These are phyloP conservation scores for Sebastes melanostomus DNA, from an alignment of 2,797 vertebrate species.

Conservation along the genomic window DNA sequence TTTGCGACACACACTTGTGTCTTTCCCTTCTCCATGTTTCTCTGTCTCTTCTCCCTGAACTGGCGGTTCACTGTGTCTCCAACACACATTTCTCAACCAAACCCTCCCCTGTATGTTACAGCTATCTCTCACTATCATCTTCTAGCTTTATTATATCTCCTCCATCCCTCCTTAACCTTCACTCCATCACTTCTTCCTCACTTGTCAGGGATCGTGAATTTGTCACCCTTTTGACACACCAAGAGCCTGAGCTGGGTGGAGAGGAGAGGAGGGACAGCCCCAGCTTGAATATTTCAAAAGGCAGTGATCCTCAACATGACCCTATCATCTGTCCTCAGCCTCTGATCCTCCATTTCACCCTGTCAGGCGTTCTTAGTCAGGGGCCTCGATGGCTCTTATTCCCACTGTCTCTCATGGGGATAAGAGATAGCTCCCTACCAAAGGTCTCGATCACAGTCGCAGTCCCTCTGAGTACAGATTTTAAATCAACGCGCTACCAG, in stretches of 20 bases:
- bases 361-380: constrained; percentile 53
- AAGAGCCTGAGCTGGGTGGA: constrained; percentile 19
- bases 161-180: constrained; percentile 31
- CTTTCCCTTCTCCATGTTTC: background rate
- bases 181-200: constrained; percentile 39
- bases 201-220: constrained; percentile 47
- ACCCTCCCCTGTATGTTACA: constrained; percentile 4
- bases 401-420: constrained; percentile 40
- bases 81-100: background rate
- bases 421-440: constrained; percentile 30
- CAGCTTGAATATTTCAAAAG: constrained; percentile 72
- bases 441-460: constrained; percentile 38
- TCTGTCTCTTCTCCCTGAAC: background rate
- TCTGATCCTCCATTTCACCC: constrained; percentile 55
- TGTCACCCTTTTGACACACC: constrained; percentile 51
- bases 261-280: constrained; percentile 41
- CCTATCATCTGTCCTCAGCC: constrained; percentile 55
- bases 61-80: background rate
- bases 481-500: constrained; percentile 20
- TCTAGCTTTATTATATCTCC: constrained; percentile 17
- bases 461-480: constrained; percentile 25
- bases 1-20: background rate
- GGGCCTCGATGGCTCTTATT: constrained; percentile 34
- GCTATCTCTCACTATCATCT: background rate
- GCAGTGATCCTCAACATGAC: constrained; percentile 58